Percentiles rank a stretch among this genome's conserved stretches.
phyloP scores from a whole-genome alignment of 2,888 invertebrate species.

The Branchinecta sandiegonensis region DNA sequence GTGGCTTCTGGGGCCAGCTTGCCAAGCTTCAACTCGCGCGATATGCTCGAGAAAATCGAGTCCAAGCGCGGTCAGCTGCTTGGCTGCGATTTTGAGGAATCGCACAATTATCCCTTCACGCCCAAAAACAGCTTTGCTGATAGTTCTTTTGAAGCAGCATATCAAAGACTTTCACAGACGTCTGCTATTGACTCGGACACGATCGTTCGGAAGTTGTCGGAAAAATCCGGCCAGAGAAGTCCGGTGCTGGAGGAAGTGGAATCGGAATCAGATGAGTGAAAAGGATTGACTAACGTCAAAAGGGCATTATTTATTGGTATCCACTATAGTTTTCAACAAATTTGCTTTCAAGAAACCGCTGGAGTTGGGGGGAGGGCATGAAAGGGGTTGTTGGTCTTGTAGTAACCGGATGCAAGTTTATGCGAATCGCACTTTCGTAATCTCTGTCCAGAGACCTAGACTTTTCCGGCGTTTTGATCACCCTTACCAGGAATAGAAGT shows the following conservation, averaged over 20 bases:
- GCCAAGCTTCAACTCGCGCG: slow-evolving; percentile 37
- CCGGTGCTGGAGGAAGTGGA: background rate
- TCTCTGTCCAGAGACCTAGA: too few relatives aligned
- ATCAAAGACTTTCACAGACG: slow-evolving; percentile 24
- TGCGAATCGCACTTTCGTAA: too few relatives aligned
- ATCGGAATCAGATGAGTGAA: background rate
- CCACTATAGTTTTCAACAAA: too few relatives aligned
- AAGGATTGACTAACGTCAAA: too few relatives aligned
- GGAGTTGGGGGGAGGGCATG: too few relatives aligned
- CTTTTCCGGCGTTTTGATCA: too few relatives aligned
- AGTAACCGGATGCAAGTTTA: too few relatives aligned
- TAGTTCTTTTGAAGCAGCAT: slow-evolving; percentile 29
- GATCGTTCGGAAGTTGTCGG: slow-evolving; percentile 25
- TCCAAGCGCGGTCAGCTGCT: slow-evolving; percentile 34
- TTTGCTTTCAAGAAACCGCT: too few relatives aligned
- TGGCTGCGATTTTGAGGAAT: slow-evolving; percentile 30
- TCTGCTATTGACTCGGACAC: slow-evolving; percentile 26
- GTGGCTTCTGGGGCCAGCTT: slow-evolving; percentile 26
- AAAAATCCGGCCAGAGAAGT: slow-evolving; percentile 18
- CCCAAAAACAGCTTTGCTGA: slow-evolving; percentile 35
- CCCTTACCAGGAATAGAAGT: too few relatives aligned
- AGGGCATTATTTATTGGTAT: too few relatives aligned
- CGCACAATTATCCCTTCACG: slow-evolving; percentile 32
- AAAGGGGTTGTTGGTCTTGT: too few relatives aligned
- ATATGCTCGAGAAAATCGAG: slow-evolving; percentile 37